Evolutionary conservation across 2,797 vertebrate species (phyloP), one percentile per base, ranked within the genome.

Genomic region (Ctenopoma multispine): DNA sequence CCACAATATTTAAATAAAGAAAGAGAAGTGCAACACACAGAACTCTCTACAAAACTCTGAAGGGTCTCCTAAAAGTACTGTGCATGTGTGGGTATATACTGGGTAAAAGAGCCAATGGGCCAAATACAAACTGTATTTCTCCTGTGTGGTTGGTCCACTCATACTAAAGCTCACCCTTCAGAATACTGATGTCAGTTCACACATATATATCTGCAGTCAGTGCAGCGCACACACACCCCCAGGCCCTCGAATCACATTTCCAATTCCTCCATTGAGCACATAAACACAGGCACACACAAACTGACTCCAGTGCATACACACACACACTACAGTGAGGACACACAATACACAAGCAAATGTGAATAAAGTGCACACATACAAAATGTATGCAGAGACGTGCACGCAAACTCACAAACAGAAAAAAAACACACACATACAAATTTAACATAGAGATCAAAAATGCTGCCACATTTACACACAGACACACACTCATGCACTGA

Each of bases 111-210:
- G 61, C n/a, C 65, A 65, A 62, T 41, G 13, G 60, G 46, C 44
- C 59, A 57, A 61, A 57, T 47, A 36, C 69, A 73, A 75, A 68
- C 46, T 64, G 57, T 59, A 63, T 74, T 64, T 57, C 54, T 75
- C 54, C 61, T 50, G 53, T 57, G 69, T 60, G 49, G 67, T 77
- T 41, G 62, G 73, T 65, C 53, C 75, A 79, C 74, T 80, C 68
- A 49, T 55, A 15, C 57, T 57, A 72, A 78, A 84, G 48, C 69
- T 81, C 74, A 60, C 55, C 60, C 59, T 65, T 55, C 85, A 80
- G 87, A 86, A 91, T 89, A 81, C 78, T 84, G 79, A 91, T 90
- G 81, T 72, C 8, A 17, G 29, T 80, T 80, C 84, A 82, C 88
- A 87, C 72, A 71, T 56, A 80, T 65, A 62, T 46, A 88, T 87